Conservation (phyloP, 2,113 vertebrate species). For the Mugil cephalus region DNA sequence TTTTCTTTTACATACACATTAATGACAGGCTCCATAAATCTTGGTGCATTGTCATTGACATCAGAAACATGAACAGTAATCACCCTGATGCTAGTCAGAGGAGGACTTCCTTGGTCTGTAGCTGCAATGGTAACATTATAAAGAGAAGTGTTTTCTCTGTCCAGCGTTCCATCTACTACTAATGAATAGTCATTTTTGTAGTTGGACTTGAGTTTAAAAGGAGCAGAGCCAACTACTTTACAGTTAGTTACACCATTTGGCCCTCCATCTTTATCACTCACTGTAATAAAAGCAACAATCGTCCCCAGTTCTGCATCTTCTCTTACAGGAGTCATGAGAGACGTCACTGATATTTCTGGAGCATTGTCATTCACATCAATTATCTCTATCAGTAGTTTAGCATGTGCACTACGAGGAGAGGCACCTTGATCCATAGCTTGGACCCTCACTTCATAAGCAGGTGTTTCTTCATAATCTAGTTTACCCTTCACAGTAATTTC, state of each 20-base stretch:
- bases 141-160: slow-evolving; percentile 83
- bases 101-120: slow-evolving; percentile 85
- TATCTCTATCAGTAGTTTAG: slow-evolving; percentile 88
- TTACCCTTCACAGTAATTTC: slow-evolving; percentile 81
- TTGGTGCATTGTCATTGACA: slow-evolving; percentile 90
- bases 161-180: slow-evolving; percentile 83
- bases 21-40: slow-evolving; percentile 77
- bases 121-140: slow-evolving; percentile 87
- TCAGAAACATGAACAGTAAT: slow-evolving; percentile 86
- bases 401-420: slow-evolving; percentile 66
- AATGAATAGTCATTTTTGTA: slow-evolving; percentile 90
- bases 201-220: slow-evolving; percentile 79
- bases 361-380: slow-evolving; percentile 90
- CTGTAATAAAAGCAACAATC: slow-evolving; percentile 86
- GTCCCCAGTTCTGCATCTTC: slow-evolving; percentile 86
- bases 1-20: slow-evolving; percentile 89
- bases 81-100: slow-evolving; percentile 79
- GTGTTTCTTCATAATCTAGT: slow-evolving; percentile 83
- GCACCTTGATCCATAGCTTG: slow-evolving; percentile 72
- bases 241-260: slow-evolving; percentile 66
- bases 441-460: slow-evolving; percentile 76
- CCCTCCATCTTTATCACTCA: slow-evolving; percentile 86
- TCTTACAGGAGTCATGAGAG: slow-evolving; percentile 84
- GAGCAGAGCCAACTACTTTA: slow-evolving; percentile 44
- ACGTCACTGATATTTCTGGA: slow-evolving; percentile 87